phyloP scores from a whole-genome alignment of 2,888 invertebrate genomes.

The Timema podura region DNA sequence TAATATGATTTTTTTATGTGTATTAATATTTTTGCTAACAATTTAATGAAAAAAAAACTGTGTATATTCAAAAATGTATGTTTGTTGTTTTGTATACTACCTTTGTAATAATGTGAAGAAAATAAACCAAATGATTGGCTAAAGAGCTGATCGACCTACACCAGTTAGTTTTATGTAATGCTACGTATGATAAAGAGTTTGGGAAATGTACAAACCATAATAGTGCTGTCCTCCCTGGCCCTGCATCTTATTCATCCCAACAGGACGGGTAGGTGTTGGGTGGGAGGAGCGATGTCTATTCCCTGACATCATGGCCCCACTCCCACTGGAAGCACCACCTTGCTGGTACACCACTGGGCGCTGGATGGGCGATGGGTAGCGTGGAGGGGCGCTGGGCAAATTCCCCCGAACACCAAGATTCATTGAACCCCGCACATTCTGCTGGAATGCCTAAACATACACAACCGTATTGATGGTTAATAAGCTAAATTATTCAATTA shows the following conservation, averaged over 20 bases:
- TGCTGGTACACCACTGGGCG: constrained; percentile 48
- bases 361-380: constrained; percentile 56
- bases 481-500: neutral
- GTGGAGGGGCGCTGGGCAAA: constrained; percentile 43
- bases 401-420: constrained; percentile 32
- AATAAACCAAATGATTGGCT: neutral
- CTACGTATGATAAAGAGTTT: no score
- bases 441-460: constrained; percentile 25
- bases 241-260: constrained; percentile 26
- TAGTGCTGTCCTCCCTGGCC: constrained; percentile 19
- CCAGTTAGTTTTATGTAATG: no score
- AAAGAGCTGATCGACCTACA: neutral
- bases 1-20: no score
- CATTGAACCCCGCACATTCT: constrained; percentile 25
- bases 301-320: constrained; percentile 22
- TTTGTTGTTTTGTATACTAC: no score
- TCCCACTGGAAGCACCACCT: constrained; percentile 20
- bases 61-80: no score
- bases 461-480: neutral
- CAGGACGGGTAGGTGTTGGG: constrained; percentile 29
- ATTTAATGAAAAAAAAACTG: no score
- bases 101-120: neutral
- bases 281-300: constrained; percentile 26
- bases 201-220: constrained; percentile 20
- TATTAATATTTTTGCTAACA: no score